Base-by-base conservation (phyloP, 1,140 invertebrate species). In the Platyscapa corneri region DNA sequence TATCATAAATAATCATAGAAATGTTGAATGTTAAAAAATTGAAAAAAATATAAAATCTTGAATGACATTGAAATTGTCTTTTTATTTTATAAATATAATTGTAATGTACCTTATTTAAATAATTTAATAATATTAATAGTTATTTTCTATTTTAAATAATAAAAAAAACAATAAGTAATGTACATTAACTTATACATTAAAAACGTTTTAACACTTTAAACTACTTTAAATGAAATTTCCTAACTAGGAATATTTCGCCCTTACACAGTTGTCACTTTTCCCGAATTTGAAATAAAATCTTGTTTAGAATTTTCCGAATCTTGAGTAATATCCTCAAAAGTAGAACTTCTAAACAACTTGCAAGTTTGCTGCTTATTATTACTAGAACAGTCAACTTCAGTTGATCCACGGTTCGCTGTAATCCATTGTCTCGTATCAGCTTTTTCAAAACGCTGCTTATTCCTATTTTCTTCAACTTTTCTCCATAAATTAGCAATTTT, bases 401-500 rank as follows among this genome's bases (percentile, higher is more conserved):
- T 91, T 12, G 91, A 27, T 46, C 30, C 12, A 27, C 53, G 86
- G 7, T 87, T 88, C 5, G 89, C 88, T n/a, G 91, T 93, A 72
- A 96, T 95, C 95, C 95, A 96, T 3, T 96, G 95, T 86, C 95
- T 94, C 20, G 94, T 95, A 85, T 97, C 95, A 67, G 94, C 94
- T 77, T 94, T 95, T 60, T 93, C 91, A 23, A 92, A 87, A 3
- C 90, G 91, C 56, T 94, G 94, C 85, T 95, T 94, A 80, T 94
- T 95, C 72, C 95, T 96, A n/a, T 92, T 95, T 56, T 97, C 95
- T 89, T 97, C 97, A 3, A 96, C 96, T 88, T 95, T 96, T 88
- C 97, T 98, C 97, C 97, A 98, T 23, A 98, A 93, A 89, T 95
- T 97, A 1, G 97, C 97, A 65, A 98, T 98, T 91, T 97, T 97